phyloP scores from a whole-genome alignment of 2,888 invertebrate species.

The Bruchidius siliquastri region DNA sequence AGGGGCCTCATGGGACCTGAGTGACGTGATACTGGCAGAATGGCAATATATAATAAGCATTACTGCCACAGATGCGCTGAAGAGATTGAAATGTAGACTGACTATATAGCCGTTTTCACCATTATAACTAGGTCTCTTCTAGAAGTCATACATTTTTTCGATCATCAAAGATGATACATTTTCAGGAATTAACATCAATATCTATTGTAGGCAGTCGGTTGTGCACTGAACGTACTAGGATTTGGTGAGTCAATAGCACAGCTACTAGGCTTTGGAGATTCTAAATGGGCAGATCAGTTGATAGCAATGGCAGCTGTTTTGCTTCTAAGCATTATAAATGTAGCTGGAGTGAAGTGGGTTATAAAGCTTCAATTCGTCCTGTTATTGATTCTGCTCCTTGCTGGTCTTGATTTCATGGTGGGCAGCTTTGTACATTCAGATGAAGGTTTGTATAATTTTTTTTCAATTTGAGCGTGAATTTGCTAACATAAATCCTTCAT shows the following conservation, averaged over 20 bases:
- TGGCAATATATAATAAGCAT: too few species aligned
- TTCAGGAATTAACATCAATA: too few species aligned
- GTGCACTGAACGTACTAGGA: conserved; percentile 92
- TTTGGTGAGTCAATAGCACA: conserved; percentile 95
- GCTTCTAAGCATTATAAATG: conserved; percentile 82
- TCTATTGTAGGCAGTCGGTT: conserved; percentile 85
- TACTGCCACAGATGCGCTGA: too few species aligned
- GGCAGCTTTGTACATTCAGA: conserved; percentile 81
- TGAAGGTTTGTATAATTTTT: conserved; percentile 54
- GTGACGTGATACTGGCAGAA: too few species aligned
- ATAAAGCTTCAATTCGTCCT: conserved; percentile 90
- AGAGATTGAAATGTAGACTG: too few species aligned
- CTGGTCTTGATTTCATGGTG: conserved; percentile 89
- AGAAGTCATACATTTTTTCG: too few species aligned
- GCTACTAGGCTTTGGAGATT: conserved; percentile 66
- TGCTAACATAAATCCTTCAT: too few species aligned
- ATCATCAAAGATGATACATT: too few species aligned
- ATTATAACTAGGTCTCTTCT: too few species aligned
- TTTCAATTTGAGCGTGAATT: too few species aligned
- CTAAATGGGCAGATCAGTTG: conserved; percentile 76
- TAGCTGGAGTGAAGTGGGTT: conserved; percentile 97
- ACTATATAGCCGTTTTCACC: too few species aligned
- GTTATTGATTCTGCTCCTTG: conserved; percentile 77
- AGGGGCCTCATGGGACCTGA: too few species aligned
- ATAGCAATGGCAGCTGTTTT: conserved; percentile 86